Conservation (phyloP, 2,888 invertebrate species). For the Thecocarcelia acutangulata region DNA sequence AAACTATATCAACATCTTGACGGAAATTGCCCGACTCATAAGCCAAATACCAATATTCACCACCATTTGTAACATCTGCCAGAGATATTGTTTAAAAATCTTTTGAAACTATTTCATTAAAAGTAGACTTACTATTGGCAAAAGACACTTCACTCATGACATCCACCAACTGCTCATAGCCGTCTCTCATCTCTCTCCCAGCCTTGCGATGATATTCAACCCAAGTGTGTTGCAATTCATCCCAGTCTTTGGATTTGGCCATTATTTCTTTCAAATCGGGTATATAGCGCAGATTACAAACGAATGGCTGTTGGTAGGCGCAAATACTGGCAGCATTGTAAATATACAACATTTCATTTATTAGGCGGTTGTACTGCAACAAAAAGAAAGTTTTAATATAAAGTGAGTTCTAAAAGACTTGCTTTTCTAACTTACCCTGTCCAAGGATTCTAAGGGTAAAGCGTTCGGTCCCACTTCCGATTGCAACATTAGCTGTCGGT, state of each 20-base stretch:
- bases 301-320: conserved; percentile 91
- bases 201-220: conserved; percentile 94
- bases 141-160: conserved; percentile 90
- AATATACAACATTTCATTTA: conserved; percentile 93
- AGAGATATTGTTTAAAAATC: background rate
- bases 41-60: conserved; percentile 93
- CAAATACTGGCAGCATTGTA: conserved; percentile 93
- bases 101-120: no score
- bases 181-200: conserved; percentile 88
- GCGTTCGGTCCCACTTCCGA: conserved; percentile 92
- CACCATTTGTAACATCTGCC: conserved; percentile 92
- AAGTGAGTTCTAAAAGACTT: background rate
- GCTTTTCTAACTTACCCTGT: conserved; percentile 84
- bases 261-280: conserved; percentile 90
- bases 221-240: conserved; percentile 94
- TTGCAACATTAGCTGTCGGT: conserved; percentile 88
- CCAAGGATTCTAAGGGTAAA: conserved; percentile 90
- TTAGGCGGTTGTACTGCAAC: conserved; percentile 90
- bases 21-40: conserved; percentile 90
- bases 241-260: conserved; percentile 92
- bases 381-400: background rate
- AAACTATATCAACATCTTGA: conserved; percentile 90
- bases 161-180: conserved; percentile 90
- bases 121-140: conserved; percentile 87
- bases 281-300: conserved; percentile 90